Conservation (phyloP, 2,113 vertebrate species). For the Ranitomeya imitator region DNA sequence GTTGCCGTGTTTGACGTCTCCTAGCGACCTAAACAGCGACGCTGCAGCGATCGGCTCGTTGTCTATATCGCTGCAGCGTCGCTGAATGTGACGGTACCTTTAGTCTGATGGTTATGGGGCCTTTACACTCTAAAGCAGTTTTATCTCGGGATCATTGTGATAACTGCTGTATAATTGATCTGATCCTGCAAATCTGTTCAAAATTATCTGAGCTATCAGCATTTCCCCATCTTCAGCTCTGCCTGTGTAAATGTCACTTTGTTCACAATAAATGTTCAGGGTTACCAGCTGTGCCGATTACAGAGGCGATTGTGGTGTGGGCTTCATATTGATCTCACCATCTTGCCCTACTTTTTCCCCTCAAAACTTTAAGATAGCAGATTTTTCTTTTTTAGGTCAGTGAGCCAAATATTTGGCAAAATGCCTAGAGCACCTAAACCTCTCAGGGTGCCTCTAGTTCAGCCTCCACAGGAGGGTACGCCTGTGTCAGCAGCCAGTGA, state of each 20-base stretch:
- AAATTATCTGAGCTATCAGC: not conserved
- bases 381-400: not conserved
- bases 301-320: not conserved
- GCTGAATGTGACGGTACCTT: too few relatives aligned
- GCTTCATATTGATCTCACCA: not conserved
- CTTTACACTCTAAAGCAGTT: too few relatives aligned
- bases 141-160: too few relatives aligned
- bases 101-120: too few relatives aligned
- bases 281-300: too few relatives aligned
- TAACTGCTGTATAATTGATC: too few relatives aligned
- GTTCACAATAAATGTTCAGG: too few relatives aligned
- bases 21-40: too few relatives aligned
- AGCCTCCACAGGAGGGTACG: not conserved
- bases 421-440: slow-evolving; percentile 8
- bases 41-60: too few relatives aligned
- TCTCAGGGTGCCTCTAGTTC: not conserved
- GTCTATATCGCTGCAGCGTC: too few relatives aligned
- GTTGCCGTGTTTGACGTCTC: too few relatives aligned
- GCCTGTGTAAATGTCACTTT: not conserved
- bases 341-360: not conserved
- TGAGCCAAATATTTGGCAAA: slow-evolving; percentile 2
- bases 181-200: not conserved
- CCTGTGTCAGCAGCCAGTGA: not conserved
- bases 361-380: not conserved
- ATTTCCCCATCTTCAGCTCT: not conserved